These are phyloP conservation scores for Galeopterus variegatus DNA, from an alignment of 2,113 vertebrate genomes.

Conservation along the genomic window DNA sequence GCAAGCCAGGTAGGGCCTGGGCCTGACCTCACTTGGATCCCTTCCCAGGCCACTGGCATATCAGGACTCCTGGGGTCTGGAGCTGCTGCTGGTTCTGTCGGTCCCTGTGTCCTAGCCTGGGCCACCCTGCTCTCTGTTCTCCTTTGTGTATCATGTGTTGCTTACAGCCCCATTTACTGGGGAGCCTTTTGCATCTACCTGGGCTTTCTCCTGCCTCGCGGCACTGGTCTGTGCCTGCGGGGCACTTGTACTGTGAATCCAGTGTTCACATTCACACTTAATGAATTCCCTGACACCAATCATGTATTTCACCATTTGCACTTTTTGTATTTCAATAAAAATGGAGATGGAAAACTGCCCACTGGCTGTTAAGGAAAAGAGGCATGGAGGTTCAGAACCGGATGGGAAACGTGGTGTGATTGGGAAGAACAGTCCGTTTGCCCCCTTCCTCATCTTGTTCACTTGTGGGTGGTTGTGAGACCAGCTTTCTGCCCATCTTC, in stretches of 20 bases:
- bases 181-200: constrained; percentile 36
- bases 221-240: constrained; percentile 47
- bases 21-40: not conserved
- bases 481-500: not conserved
- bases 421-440: not conserved
- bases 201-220: constrained; percentile 8
- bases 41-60: not conserved
- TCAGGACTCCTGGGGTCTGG: not conserved
- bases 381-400: not conserved
- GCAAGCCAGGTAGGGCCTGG: not conserved
- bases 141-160: constrained; percentile 24
- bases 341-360: constrained; percentile 63
- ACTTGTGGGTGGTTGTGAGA: not conserved
- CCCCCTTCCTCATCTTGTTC: not conserved
- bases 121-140: not conserved
- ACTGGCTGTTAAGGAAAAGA: constrained; percentile 21
- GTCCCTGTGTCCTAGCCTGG: not conserved
- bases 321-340: constrained; percentile 93
- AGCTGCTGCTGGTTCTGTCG: not conserved
- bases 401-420: not conserved
- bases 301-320: constrained; percentile 90
- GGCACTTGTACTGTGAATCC: constrained; percentile 77
- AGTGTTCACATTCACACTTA: constrained; percentile 82
- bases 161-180: not conserved
- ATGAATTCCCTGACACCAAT: constrained; percentile 86